Base-by-base conservation (phyloP, 1,140 invertebrate species). In the Nephila pilipes region DNA sequence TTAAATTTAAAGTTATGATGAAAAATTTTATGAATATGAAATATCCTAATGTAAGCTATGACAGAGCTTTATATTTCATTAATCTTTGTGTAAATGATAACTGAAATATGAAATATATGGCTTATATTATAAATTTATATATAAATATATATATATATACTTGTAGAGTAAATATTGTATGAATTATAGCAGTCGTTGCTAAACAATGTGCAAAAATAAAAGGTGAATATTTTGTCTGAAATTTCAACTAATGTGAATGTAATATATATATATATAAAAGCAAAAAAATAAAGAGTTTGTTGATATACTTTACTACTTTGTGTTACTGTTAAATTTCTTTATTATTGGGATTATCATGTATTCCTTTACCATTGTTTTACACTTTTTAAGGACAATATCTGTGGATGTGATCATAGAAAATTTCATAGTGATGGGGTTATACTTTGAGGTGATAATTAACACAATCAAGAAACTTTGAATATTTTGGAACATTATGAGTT, bases 251-350 rank as follows among this genome's bases (percentile, higher is more conserved):
- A 75, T 32, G 29, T 29, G 8, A 65, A 65, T 75, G 25, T 75
- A 75, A 75, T 36, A 75, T 75, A 75, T 69, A 69, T 75, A 75
- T 75, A 75, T 75, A 32, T 32, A 75, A 75, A 32, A 75, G 29
- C 18, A 18, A 5, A 75, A 25, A 75, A 75, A 75, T 75, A 75
- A 75, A 75, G 69, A 75, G 69, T 75, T 65, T 75, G 69, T 75
- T 75, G 32, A 75, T 75, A 75, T 75, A 75, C 32, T 1, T 32
- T 69, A 29, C 29, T 69, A 2, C 32, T 32, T 75, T 75, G 58
- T 22, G 22, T 18, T 22, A 22, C n/a, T n/a, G n/a, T 20, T 60
- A 3, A 58, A 58, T 58, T 46, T 46, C 46, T 46, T 46, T 46
- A n/a, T 46, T 46, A 46, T 10, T 46, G 4, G 6, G 0, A 46